phyloP scores from a whole-genome alignment of 2,797 vertebrate genomes.

The Bryconaethiops microstoma region DNA sequence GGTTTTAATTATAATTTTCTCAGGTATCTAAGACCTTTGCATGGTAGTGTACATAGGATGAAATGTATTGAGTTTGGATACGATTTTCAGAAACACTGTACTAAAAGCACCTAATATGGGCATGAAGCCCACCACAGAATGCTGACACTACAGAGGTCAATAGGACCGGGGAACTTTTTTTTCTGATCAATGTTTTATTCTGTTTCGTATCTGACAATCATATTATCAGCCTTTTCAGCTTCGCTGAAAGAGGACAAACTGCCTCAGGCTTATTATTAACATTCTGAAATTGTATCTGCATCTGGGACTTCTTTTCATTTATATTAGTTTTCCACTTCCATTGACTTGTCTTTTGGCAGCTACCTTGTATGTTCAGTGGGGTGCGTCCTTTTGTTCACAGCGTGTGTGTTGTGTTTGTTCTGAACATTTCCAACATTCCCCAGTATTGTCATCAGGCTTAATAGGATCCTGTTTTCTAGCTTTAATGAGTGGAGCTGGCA shows the following conservation, averaged over 20 bases:
- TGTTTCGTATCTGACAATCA: neutral
- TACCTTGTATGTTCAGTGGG: neutral
- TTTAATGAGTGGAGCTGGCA: conserved; percentile 63
- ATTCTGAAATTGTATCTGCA: neutral
- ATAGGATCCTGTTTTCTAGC: conserved; percentile 56
- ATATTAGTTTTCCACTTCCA: neutral
- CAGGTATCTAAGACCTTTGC: too few species aligned
- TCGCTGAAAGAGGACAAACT: neutral
- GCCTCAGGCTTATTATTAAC: neutral
- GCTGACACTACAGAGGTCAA: too few species aligned
- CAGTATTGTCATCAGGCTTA: conserved; percentile 5
- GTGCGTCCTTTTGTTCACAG: neutral
- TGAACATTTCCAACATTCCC: neutral
- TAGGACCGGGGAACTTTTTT: too few species aligned
- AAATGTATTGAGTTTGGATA: too few species aligned
- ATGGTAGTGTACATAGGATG: too few species aligned
- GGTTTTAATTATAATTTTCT: too few species aligned
- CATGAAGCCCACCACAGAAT: too few species aligned
- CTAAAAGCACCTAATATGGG: too few species aligned
- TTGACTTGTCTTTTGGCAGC: conserved; percentile 6
- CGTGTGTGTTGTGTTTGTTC: conserved; percentile 51
- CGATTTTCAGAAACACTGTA: too few species aligned
- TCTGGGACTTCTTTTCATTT: neutral
- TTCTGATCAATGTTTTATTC: neutral
- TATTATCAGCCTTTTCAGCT: neutral